Conservation (phyloP, 2,888 invertebrate species). For the Folsomia manolachei region DNA sequence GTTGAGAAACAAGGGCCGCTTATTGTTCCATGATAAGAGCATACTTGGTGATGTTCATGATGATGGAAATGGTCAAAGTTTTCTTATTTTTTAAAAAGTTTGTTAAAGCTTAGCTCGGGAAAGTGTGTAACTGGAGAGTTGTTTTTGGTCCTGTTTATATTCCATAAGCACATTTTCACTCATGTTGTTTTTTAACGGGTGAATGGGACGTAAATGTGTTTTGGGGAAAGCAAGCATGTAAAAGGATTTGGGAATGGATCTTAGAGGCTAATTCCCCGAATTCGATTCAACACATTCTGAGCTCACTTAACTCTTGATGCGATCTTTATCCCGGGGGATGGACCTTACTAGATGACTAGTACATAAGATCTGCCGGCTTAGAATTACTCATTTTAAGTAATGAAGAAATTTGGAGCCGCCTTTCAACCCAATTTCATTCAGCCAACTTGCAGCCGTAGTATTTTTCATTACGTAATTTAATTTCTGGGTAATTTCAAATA, state of each 20-base stretch:
- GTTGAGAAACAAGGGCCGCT: not conserved
- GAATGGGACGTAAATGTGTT: not conserved
- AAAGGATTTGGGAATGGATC: too few species aligned
- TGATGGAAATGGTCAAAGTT: not conserved
- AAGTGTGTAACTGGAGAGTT: too few species aligned
- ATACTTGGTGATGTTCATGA: not conserved
- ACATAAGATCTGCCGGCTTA: too few species aligned
- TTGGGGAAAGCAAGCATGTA: not conserved
- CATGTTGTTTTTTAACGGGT: not conserved
- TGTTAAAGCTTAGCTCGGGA: too few species aligned
- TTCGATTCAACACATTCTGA: not conserved
- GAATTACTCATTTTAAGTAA: too few species aligned
- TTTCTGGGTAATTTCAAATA: too few species aligned
- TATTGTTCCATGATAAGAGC: not conserved
- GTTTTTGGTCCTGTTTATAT: too few species aligned
- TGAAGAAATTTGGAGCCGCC: too few species aligned
- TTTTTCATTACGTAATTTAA: too few species aligned
- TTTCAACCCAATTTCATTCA: too few species aligned
- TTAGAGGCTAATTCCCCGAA: not conserved
- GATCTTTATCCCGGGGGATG: constrained; percentile 15
- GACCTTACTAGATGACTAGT: too few species aligned
- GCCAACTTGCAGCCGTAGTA: too few species aligned
- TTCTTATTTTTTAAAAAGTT: not conserved
- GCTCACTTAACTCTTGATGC: constrained; percentile 37
- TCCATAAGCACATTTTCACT: not conserved